These are phyloP conservation scores for Kryphioiulus occultus DNA, from an alignment of 2,888 invertebrate genomes.

Conservation along the genomic window DNA sequence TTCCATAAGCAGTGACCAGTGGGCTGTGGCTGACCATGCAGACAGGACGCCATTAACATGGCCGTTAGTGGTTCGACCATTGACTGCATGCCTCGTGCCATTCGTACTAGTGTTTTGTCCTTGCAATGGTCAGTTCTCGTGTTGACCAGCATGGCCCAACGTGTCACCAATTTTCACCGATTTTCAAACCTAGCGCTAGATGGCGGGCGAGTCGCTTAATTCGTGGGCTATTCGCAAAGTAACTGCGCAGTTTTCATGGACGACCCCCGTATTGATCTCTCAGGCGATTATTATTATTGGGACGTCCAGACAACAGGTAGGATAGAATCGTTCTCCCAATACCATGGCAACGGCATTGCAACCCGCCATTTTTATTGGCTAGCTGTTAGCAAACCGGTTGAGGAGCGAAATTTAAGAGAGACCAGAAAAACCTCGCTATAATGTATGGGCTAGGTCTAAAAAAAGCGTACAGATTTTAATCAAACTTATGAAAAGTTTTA, in stretches of 20 bases:
- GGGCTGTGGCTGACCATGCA: neutral
- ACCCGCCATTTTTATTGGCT: slow-evolving; percentile 23
- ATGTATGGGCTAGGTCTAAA: neutral
- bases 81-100: neutral
- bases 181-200: too few species aligned
- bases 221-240: neutral
- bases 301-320: slow-evolving; percentile 35
- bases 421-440: neutral
- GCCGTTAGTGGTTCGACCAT: neutral
- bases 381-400: neutral
- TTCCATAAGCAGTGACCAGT: neutral
- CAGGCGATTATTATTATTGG: neutral
- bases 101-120: neutral
- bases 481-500: neutral
- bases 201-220: too few species aligned
- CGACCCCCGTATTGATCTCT: slow-evolving; percentile 2
- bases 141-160: too few species aligned
- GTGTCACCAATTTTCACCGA: too few species aligned
- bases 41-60: neutral
- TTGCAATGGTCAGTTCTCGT: neutral
- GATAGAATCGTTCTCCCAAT: slow-evolving; percentile 16
- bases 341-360: slow-evolving; percentile 26
- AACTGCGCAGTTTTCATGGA: neutral
- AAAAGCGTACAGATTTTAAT: neutral
- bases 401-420: slow-evolving; percentile 18